These are phyloP conservation scores for Hydrotaea cyrtoneurina DNA, from an alignment of 2,888 invertebrate species.

Conservation along the genomic window DNA sequence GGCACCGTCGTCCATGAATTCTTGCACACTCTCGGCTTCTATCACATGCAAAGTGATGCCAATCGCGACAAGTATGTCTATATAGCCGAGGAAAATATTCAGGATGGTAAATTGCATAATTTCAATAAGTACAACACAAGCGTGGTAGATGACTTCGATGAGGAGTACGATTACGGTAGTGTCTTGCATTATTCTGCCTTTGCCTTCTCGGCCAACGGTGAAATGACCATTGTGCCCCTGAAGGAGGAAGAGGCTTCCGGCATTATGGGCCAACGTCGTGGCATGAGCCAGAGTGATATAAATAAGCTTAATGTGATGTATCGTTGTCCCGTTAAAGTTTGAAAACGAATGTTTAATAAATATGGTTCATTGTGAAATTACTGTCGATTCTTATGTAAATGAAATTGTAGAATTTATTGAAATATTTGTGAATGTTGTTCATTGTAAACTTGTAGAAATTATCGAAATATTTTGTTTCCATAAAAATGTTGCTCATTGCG, in stretches of 20 bases:
- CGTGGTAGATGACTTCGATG: conserved; percentile 84
- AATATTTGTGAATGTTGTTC: too few species aligned
- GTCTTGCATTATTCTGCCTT: conserved; percentile 90
- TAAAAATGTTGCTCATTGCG: too few species aligned
- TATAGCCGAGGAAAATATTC: conserved; percentile 81
- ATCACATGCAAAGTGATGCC: conserved; percentile 89
- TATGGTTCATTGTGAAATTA: too few species aligned
- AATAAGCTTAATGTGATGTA: conserved; percentile 77
- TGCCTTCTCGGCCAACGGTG: conserved; percentile 87
- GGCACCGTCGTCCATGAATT: conserved; percentile 88
- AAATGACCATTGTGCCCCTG: conserved; percentile 85
- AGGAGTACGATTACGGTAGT: conserved; percentile 88
- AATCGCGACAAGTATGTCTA: conserved; percentile 87
- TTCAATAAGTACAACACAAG: conserved; percentile 85
- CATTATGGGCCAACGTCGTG: conserved; percentile 74
- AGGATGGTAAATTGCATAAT: conserved; percentile 84
- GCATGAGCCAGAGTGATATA: conserved; percentile 75
- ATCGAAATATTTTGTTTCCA: too few species aligned
- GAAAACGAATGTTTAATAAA: too few species aligned
- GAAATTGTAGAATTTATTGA: too few species aligned
- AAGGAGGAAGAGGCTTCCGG: conserved; percentile 67
- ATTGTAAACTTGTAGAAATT: too few species aligned
- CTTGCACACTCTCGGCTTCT: conserved; percentile 89
- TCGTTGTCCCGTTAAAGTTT: conserved; percentile 69
- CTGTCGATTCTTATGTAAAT: too few species aligned